Evolutionary conservation across 2,113 vertebrate genomes (phyloP), one percentile per base, ranked within the genome.

Genomic region (Labeo rohita): DNA sequence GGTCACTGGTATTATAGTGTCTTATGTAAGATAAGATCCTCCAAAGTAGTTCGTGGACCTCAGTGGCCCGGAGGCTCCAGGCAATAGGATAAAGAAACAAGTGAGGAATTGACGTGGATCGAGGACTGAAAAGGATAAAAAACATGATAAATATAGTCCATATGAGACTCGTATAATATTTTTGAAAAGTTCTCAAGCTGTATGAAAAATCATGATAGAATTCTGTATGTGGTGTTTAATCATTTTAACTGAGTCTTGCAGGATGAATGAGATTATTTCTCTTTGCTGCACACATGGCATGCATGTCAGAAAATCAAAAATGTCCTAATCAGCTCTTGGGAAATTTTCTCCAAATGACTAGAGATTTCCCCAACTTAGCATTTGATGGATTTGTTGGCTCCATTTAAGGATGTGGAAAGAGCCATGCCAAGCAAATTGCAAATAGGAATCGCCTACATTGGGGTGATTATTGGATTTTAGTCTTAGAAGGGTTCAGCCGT

Each of bases 1-100:
- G 74, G 49, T 50, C 74, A 77, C 13, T 77, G 49, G 47, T 77
- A 45, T 73, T 73, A 73, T n/a, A 73, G 70, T 45, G 70, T 45
- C 28, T 77, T 36, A 77, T 10, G 4, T 54, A 77, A 77, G 47
- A 36, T 36, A 36, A 18, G 75, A 77, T 77, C 75, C 70, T 36
- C 18, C 8, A 0, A 77, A 77, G 75, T 52, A 77, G 28, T 54
- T 77, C 49, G 54, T 54, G 50, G 28, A 77, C 50, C 34, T 50
- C 8, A 9, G 74, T 8, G 1, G 49, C 49, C 49, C 13, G 8
- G 13, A 49, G 74, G 49, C 7, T 23, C 18, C 70, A 73, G 70
- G 70, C 39, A 4, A 21, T 45, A 21, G 39, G 18, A 8, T 45
- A 72, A 39, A 45, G 70, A 72, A 11, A 21, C 16, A 2, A 2